phyloP scores from a whole-genome alignment of 2,113 vertebrate species.

The Zosterops pallidus region DNA sequence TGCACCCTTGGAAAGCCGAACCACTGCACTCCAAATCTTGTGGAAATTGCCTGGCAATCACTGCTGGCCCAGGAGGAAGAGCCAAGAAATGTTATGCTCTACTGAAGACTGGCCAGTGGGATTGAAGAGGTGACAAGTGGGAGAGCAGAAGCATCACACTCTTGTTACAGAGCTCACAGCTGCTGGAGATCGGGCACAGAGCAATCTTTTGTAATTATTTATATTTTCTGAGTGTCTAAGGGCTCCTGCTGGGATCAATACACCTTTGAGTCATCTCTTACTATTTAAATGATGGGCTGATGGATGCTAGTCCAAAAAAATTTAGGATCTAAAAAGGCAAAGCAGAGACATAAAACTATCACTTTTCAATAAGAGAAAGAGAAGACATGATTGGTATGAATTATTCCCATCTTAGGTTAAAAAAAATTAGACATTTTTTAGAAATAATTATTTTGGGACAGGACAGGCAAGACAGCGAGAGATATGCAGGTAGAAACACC shows the following conservation, averaged over 20 bases:
- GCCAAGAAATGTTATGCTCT: neutral
- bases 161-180: neutral
- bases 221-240: neutral
- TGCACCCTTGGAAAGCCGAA: too few species aligned
- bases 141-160: neutral
- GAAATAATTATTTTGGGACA: neutral
- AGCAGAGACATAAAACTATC: neutral
- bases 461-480: neutral
- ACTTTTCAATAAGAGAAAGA: neutral
- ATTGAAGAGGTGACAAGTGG: neutral
- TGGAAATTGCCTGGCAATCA: neutral
- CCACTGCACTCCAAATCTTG: too few species aligned
- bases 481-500: neutral
- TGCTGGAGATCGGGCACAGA: neutral
- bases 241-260: neutral
- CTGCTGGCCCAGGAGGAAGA: neutral
- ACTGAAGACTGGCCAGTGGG: neutral
- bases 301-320: neutral
- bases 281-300: neutral
- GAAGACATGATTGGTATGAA: neutral
- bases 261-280: neutral
- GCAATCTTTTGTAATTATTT: conserved; percentile 7
- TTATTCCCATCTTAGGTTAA: neutral
- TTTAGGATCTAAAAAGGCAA: neutral
- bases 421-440: neutral